Conservation (phyloP, 2,888 invertebrate genomes). For the Microplitis deprimator region DNA sequence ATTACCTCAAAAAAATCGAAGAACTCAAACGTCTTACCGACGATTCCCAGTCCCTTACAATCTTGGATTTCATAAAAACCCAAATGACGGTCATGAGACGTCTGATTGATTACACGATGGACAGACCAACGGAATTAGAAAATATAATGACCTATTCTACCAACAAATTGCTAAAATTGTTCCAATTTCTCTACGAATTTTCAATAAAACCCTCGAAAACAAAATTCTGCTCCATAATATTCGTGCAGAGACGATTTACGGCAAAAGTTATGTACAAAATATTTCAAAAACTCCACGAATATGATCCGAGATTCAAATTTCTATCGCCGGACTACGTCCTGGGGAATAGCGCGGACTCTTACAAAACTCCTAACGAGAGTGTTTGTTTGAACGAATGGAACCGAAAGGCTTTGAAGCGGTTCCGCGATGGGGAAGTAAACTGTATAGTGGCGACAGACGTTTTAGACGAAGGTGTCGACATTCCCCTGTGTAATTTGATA, state of each 20-base stretch:
- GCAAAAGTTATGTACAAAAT: constrained; percentile 80
- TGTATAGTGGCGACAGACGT: constrained; percentile 84
- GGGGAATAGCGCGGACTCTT: constrained; percentile 77
- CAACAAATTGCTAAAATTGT: constrained; percentile 77
- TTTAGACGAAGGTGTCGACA: constrained; percentile 91
- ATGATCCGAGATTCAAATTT: constrained; percentile 71
- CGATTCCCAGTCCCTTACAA: constrained; percentile 60
- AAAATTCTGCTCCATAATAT: constrained; percentile 80
- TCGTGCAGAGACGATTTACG: constrained; percentile 81
- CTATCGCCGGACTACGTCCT: constrained; percentile 82
- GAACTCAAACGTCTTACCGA: constrained; percentile 74
- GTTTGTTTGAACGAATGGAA: constrained; percentile 75
- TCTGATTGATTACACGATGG: constrained; percentile 74
- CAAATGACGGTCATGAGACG: constrained; percentile 72
- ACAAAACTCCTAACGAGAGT: constrained; percentile 74
- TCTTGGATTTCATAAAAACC: constrained; percentile 68
- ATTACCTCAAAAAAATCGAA: constrained; percentile 78
- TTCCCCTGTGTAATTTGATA: constrained; percentile 86
- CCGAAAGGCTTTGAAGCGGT: constrained; percentile 74
- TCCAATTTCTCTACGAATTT: constrained; percentile 62
- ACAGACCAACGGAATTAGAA: constrained; percentile 66
- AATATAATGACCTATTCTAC: constrained; percentile 75
- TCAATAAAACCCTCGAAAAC: constrained; percentile 42
- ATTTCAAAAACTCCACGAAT: constrained; percentile 64
- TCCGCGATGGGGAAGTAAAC: constrained; percentile 76